Percentiles rank a stretch among this genome's conserved stretches.
Conservation (phyloP, 2,113 vertebrate species). For the Pipa parva region DNA sequence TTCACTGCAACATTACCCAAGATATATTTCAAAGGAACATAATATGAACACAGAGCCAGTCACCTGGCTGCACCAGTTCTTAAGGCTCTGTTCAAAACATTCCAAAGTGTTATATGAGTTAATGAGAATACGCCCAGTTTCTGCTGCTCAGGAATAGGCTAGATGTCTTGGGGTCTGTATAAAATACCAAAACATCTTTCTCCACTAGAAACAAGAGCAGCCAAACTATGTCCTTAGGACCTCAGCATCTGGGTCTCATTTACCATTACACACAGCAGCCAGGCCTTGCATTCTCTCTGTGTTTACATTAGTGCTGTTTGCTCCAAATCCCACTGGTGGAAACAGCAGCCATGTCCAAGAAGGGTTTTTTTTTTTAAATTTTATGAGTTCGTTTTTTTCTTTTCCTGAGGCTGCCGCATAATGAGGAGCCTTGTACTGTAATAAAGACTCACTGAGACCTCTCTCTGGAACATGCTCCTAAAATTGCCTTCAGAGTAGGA, state of each 20-base stretch:
- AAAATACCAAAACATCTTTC: conserved; percentile 19
- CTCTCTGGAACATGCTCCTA: conserved; percentile 26
- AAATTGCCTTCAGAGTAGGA: conserved; percentile 19
- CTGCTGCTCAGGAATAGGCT: conserved; percentile 27
- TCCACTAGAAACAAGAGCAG: conserved; percentile 15
- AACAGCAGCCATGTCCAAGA: conserved; percentile 35
- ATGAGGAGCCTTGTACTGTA: conserved; percentile 37
- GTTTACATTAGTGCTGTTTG: conserved; percentile 41
- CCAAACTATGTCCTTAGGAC: conserved; percentile 5
- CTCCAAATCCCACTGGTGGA: conserved; percentile 41
- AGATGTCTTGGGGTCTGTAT: conserved; percentile 13
- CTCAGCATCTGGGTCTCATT: conserved; percentile 40
- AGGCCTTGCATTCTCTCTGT: conserved; percentile 32
- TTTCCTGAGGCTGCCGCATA: conserved; percentile 32
- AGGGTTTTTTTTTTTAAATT: conserved; percentile 18
- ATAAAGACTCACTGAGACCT: conserved; percentile 40
- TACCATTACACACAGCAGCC: conserved; percentile 29
- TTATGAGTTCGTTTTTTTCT: too few species aligned
- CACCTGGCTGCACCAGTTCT: not conserved
- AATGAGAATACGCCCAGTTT: conserved; percentile 26
- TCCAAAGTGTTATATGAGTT: not conserved
- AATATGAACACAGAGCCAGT: not conserved
- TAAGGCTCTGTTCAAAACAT: not conserved
- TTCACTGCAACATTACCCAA: not conserved
- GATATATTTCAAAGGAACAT: not conserved